phyloP scores from a whole-genome alignment of 1,140 invertebrate genomes.

The Atopsyche davidsoni region DNA sequence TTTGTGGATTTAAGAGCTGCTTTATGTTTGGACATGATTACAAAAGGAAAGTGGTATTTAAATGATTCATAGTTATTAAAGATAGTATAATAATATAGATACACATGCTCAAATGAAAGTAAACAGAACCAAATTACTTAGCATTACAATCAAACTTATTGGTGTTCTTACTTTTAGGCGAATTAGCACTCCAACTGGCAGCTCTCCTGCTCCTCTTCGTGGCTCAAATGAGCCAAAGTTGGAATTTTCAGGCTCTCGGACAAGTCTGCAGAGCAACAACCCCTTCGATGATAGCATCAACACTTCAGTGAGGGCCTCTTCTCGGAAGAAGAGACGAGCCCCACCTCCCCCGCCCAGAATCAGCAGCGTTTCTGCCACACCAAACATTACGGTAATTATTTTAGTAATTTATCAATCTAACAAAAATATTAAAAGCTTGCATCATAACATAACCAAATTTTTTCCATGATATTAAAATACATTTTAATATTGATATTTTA shows the following conservation, averaged over 20 bases:
- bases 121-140: too few relatives aligned
- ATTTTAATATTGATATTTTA: conserved; percentile 9
- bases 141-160: too few relatives aligned
- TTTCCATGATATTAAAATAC: too few relatives aligned
- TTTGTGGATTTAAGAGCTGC: too few relatives aligned
- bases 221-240: conserved; percentile 10
- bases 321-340: conserved; percentile 48
- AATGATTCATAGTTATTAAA: too few relatives aligned
- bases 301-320: conserved; percentile 40
- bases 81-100: conserved; percentile 13
- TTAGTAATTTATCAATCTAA: background rate
- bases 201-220: conserved; percentile 7
- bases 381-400: conserved; percentile 35
- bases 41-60: too few relatives aligned
- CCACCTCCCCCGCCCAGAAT: conserved; percentile 38
- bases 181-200: conserved; percentile 16
- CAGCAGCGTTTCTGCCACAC: conserved; percentile 10
- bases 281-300: conserved; percentile 48
- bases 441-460: too few relatives aligned
- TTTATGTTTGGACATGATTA: too few relatives aligned
- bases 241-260: conserved; percentile 40
- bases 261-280: conserved; percentile 50
- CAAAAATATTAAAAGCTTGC: conserved; percentile 4
- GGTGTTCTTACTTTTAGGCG: conserved; percentile 33
- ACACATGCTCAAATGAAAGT: background rate